Conservation (phyloP, 2,797 vertebrate species). For the Paedocypris micromegethes region DNA sequence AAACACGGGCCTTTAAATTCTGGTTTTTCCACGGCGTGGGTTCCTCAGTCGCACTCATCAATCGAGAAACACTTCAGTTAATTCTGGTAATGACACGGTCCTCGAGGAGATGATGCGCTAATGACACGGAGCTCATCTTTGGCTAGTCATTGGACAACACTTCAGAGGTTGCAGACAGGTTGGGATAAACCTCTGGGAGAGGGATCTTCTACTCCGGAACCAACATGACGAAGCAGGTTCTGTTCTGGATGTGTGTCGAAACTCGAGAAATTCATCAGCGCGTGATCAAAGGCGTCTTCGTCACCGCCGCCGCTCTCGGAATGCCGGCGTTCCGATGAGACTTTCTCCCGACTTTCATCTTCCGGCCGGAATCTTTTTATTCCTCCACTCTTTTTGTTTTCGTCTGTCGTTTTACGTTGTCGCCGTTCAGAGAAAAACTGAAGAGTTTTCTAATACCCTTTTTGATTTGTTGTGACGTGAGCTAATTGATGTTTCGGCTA, state of each 20-base stretch:
- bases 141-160: conserved; percentile 10
- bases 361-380: conserved; percentile 46
- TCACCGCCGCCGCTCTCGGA: conserved; percentile 54
- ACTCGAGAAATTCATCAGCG: conserved; percentile 53
- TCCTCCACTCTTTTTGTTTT: conserved; percentile 42
- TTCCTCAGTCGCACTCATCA: conserved; percentile 16
- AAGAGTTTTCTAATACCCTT: conserved; percentile 42
- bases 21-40: conserved; percentile 8
- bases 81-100: conserved; percentile 19
- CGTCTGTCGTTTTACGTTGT: conserved; percentile 45
- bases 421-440: conserved; percentile 49
- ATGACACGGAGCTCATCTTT: conserved; percentile 8
- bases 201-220: not conserved
- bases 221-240: conserved; percentile 9
- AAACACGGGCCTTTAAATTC: conserved; percentile 28
- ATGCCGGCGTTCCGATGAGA: conserved; percentile 50
- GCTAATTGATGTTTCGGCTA: conserved; percentile 46
- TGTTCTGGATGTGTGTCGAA: conserved; percentile 38
- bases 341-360: conserved; percentile 62
- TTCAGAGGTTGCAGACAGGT: conserved; percentile 12
- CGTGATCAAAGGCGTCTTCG: conserved; percentile 59
- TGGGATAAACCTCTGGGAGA: not conserved
- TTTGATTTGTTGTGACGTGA: conserved; percentile 46
- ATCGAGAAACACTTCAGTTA: conserved; percentile 34
- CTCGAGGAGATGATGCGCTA: not conserved